Conservation (phyloP, 2,888 invertebrate species). For the Taenaris catops region DNA sequence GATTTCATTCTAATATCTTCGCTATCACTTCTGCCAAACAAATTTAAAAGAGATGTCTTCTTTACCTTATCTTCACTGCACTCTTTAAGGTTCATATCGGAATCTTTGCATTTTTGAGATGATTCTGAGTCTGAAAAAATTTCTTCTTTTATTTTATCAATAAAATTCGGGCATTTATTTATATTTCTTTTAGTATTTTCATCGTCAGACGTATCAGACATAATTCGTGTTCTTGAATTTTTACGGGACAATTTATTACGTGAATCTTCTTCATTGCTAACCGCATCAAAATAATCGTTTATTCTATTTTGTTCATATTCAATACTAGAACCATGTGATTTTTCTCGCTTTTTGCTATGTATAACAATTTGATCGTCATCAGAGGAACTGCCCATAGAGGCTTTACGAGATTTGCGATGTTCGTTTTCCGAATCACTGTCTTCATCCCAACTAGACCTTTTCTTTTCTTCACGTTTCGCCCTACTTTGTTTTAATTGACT, state of each 20-base stretch:
- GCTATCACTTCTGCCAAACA: constrained; percentile 70
- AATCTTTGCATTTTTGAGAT: constrained; percentile 38
- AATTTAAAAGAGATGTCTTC: constrained; percentile 57
- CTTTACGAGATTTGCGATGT: constrained; percentile 53
- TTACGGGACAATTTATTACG: constrained; percentile 82
- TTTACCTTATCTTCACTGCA: constrained; percentile 46
- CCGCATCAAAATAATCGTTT: constrained; percentile 68
- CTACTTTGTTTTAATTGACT: constrained; percentile 92
- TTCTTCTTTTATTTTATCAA: constrained; percentile 77
- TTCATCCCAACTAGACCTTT: constrained; percentile 94
- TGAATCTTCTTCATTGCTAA: constrained; percentile 70
- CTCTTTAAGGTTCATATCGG: constrained; percentile 35
- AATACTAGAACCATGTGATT: constrained; percentile 58
- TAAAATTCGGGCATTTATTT: constrained; percentile 53
- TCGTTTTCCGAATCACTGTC: constrained; percentile 86
- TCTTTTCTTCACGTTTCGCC: constrained; percentile 93
- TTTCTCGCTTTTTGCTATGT: constrained; percentile 61
- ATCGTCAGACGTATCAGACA: constrained; percentile 89
- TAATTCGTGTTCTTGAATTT: constrained; percentile 85
- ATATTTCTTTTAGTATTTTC: constrained; percentile 77
- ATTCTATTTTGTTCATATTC: constrained; percentile 65
- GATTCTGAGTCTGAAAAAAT: constrained; percentile 71
- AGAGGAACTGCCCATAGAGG: constrained; percentile 75
- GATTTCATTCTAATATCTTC: constrained; percentile 64
- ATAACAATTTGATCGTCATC: constrained; percentile 67